Evolutionary conservation across 2,797 vertebrate genomes (phyloP), one percentile per base, ranked within the genome.

Genomic region (Dryobates pubescens): DNA sequence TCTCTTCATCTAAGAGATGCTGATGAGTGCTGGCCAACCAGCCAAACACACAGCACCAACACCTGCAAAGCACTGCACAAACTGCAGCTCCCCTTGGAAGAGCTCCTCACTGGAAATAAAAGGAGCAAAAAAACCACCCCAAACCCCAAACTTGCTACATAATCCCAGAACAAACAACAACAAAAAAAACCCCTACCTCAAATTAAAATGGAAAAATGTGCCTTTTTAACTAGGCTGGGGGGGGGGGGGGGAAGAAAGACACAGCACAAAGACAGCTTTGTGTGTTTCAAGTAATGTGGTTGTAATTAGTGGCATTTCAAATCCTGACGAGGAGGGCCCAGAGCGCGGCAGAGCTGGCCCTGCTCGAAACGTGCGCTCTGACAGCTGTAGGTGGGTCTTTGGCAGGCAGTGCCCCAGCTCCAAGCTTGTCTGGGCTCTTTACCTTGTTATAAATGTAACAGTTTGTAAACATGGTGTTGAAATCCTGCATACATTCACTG

Each of bases 361-460:
- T 10, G 63, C 9, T 62, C 70, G 81, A 89, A 92, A 80, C 71
- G 62, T 51, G 36, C 71, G 36, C 65, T 36, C 4, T 17, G 68
- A 49, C 14, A 57, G 51, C 3, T 12, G 7, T 14, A 71, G 45
- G 32, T 53, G 87, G n/a, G 62, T 34, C 32, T 65, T 75, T 82
- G 10, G 79, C 17, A 63, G n/a, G 82, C 82, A 84, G 32, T 22
- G 47, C 13, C 70, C 41, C 73, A 58, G 29, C 18, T 20, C 51
- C 51, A 72, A 3, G 20, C 34, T 62, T 38, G 11, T 53, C 38
- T 59, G 36, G 17, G 24, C 6, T 32, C 15, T 96, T 97, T 97
- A 99, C 99, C 99, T 99, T 99, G 97, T 99, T 99, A 70, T 99
- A 99, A 80, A 99, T 99, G 96, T 99, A 99, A 96, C 99, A 99